phyloP scores from a whole-genome alignment of 2,888 invertebrate genomes.

The Arenicola marina region DNA sequence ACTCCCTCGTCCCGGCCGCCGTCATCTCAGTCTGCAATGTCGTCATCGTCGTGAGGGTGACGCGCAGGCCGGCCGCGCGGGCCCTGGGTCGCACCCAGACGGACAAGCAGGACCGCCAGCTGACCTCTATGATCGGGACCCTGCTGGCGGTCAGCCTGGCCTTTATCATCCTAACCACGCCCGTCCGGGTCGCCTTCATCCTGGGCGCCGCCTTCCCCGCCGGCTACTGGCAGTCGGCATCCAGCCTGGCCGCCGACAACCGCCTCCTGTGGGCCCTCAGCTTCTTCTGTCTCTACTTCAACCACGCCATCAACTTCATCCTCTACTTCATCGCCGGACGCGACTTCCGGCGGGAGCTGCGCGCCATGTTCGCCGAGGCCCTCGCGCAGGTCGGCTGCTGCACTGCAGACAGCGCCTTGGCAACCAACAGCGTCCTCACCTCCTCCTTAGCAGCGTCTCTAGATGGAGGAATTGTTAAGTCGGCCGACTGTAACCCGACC shows the following conservation, averaged over 20 bases:
- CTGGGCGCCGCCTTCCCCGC: conserved; percentile 1
- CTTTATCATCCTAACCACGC: conserved; percentile 12
- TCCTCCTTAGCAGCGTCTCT: too few species aligned
- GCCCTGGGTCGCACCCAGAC: neutral
- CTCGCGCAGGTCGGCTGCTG: too few species aligned
- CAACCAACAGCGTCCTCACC: too few species aligned
- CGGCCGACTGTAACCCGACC: too few species aligned
- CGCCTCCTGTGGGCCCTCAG: conserved; percentile 10
- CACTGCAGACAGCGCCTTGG: too few species aligned
- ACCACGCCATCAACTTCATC: conserved; percentile 15
- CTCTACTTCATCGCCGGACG: conserved; percentile 10
- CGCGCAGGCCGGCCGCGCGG: neutral
- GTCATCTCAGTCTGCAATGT: conserved; percentile 9
- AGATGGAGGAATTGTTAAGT: too few species aligned
- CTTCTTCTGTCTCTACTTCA: conserved; percentile 4
- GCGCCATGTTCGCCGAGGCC: neutral
- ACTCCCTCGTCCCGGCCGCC: conserved; percentile 8
- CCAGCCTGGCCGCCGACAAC: neutral
- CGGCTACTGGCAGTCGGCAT: neutral
- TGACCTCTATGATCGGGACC: neutral
- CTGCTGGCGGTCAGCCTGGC: conserved; percentile 8
- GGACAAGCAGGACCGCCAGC: neutral
- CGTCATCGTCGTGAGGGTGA: conserved; percentile 1
- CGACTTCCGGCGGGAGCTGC: conserved; percentile 7
- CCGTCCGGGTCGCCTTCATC: conserved; percentile 6